Evolutionary conservation across 2,888 invertebrate species (phyloP), one percentile per base, ranked within the genome.

Genomic region (Cantharis rustica): DNA sequence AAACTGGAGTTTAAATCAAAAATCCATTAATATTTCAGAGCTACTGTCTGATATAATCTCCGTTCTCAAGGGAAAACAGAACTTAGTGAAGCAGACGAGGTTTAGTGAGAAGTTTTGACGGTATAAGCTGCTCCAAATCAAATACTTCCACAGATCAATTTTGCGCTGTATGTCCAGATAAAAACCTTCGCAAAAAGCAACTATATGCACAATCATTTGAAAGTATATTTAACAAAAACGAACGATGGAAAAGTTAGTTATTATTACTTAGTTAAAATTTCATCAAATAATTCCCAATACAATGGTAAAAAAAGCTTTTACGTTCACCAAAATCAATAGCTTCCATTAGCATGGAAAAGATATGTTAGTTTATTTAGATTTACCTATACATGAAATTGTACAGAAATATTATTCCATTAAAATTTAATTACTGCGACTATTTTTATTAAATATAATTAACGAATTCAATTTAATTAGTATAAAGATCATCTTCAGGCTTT

Each of bases 21-120:
- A 78, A 78, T 78, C 78, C 78, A 78, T 78, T 78, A 78, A 78
- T 78, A 78, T 78, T 78, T 78, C 78, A 78, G 78, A 77, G 78
- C 78, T 71, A 78, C 75, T 78, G 78, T 78, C 78, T 78, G 78
- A 78, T 78, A 78, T 78, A 78, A 78, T 78, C 78, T 78, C 75
- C 75, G 73, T 78, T 73, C 78, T 78, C 78, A 71, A 69, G 78
- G 78, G 78, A 78, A 75, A 77, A 78, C 69, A 73, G 77, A 77
- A 78, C 78, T 78, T 78, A 75, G 68, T 75, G 66, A 77, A 73
- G 73, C 78, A 73, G 73, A 72, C 70, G 68, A 61, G 75, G 75
- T 77, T 75, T 71, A 72, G 68, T 71, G 77, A 72, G 77, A 77
- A 77, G 75, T 77, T 77, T 75, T 63, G 69, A 70, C 26, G 72